phyloP scores from a whole-genome alignment of 2,888 invertebrate genomes.

The Oligia fasciuncula region DNA sequence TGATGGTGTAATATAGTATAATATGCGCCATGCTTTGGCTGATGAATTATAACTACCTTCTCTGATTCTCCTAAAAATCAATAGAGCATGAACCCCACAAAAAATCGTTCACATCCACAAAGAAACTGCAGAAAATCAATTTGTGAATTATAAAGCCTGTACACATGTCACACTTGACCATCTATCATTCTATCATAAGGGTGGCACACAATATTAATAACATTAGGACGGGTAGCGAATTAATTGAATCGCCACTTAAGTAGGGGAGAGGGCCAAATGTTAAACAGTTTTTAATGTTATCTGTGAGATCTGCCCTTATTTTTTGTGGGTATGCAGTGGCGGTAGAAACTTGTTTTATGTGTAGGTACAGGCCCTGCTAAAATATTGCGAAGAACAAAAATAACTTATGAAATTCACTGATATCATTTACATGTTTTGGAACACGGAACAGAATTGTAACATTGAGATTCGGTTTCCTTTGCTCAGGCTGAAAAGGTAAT shows the following conservation, averaged over 20 bases:
- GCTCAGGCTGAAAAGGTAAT: not conserved
- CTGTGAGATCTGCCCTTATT: constrained; percentile 68
- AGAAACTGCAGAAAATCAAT: constrained; percentile 77
- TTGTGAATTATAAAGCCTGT: constrained; percentile 79
- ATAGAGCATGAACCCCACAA: constrained; percentile 42
- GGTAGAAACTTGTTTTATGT: not conserved
- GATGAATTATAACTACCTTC: constrained; percentile 5
- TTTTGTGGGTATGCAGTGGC: constrained; percentile 47
- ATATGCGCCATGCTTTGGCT: not conserved
- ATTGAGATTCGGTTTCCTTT: not conserved
- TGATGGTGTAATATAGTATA: not conserved
- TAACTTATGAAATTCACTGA: not conserved
- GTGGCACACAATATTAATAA: constrained; percentile 80
- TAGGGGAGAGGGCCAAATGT: constrained; percentile 82
- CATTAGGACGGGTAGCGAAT: constrained; percentile 81
- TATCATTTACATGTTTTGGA: not conserved
- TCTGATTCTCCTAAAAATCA: constrained; percentile 18
- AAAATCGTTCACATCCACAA: constrained; percentile 51
- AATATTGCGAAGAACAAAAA: not conserved
- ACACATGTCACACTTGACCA: constrained; percentile 86
- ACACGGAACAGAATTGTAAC: not conserved
- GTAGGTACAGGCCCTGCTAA: too few relatives aligned
- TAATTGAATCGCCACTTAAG: constrained; percentile 79
- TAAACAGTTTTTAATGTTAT: constrained; percentile 87
- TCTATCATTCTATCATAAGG: constrained; percentile 82